These are phyloP conservation scores for Muscidifurax raptorellus DNA, from an alignment of 1,140 invertebrate species.

Conservation along the genomic window DNA sequence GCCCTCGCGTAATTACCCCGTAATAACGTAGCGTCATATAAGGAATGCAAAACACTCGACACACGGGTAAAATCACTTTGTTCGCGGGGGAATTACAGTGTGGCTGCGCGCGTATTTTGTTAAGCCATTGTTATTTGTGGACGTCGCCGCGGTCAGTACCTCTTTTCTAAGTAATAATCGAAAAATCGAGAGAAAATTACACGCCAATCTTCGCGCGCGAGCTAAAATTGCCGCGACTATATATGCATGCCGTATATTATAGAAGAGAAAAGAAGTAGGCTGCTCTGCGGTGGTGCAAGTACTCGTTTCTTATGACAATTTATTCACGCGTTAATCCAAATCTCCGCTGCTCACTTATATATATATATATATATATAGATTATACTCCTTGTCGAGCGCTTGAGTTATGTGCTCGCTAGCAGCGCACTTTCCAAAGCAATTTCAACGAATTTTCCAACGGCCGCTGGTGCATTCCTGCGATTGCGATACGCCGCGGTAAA, in stretches of 20 bases:
- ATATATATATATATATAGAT: too few relatives aligned
- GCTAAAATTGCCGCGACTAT: neutral
- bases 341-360: neutral
- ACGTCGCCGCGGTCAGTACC: too few relatives aligned
- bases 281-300: neutral
- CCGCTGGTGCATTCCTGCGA: neutral
- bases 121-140: constrained; percentile 7
- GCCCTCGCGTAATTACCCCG: constrained; percentile 15
- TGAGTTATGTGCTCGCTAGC: neutral
- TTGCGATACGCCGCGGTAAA: neutral
- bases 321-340: constrained; percentile 25
- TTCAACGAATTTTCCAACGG: neutral
- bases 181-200: constrained; percentile 33
- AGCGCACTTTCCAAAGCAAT: constrained; percentile 1
- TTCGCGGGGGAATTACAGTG: constrained; percentile 2
- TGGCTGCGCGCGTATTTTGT: constrained; percentile 1
- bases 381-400: neutral
- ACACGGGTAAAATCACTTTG: constrained; percentile 30
- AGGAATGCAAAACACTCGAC: constrained; percentile 32
- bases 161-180: constrained; percentile 13
- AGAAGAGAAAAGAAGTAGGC: constrained; percentile 13
- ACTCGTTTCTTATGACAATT: constrained; percentile 14
- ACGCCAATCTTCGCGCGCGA: neutral
- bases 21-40: constrained; percentile 14
- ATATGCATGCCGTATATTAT: too few relatives aligned